These are phyloP conservation scores for Amphipyra tragopoginis DNA, from an alignment of 2,888 invertebrate species.

Conservation along the genomic window DNA sequence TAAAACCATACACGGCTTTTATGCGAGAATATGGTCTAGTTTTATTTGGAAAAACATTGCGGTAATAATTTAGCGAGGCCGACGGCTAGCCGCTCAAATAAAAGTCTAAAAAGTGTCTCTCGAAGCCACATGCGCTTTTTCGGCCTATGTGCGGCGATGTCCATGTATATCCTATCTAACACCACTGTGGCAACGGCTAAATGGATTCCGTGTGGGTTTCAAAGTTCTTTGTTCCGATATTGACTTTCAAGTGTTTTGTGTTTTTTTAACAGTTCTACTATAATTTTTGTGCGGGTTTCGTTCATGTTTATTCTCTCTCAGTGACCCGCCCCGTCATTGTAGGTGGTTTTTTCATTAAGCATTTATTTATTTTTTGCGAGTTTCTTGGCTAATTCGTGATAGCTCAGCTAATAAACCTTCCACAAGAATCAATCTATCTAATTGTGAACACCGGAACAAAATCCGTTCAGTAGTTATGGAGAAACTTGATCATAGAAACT, in stretches of 20 bases:
- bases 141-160: slow-evolving; percentile 46
- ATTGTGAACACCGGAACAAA: too few relatives aligned
- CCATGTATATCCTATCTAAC: slow-evolving; percentile 57
- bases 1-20: slow-evolving; percentile 69
- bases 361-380: too few relatives aligned
- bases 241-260: slow-evolving; percentile 63
- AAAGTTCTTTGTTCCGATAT: slow-evolving; percentile 67
- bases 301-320: slow-evolving; percentile 6
- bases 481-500: too few relatives aligned
- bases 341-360: too few relatives aligned
- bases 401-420: too few relatives aligned
- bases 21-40: slow-evolving; percentile 60
- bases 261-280: slow-evolving; percentile 44
- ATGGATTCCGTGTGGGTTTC: slow-evolving; percentile 70
- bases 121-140: slow-evolving; percentile 51
- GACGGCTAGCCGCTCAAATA: slow-evolving; percentile 54
- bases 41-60: slow-evolving; percentile 71
- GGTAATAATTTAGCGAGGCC: slow-evolving; percentile 70
- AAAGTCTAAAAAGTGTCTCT: slow-evolving; percentile 55
- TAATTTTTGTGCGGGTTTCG: slow-evolving; percentile 24
- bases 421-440: too few relatives aligned
- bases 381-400: too few relatives aligned
- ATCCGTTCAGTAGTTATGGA: too few relatives aligned
- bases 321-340: too few relatives aligned
- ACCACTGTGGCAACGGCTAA: slow-evolving; percentile 62